phyloP scores from a whole-genome alignment of 2,113 vertebrate species.

The Zapornia atra region DNA sequence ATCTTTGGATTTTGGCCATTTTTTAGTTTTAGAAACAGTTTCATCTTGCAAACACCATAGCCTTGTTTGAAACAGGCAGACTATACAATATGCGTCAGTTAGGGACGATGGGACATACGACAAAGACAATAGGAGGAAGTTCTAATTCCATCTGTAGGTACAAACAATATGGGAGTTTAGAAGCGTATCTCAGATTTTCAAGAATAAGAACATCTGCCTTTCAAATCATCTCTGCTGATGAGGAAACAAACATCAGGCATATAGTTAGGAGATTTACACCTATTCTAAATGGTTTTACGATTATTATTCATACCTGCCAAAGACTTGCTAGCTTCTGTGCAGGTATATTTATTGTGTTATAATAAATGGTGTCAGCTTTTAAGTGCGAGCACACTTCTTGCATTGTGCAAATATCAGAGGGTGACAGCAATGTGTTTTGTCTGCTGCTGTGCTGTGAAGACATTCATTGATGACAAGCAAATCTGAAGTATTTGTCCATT shows the following conservation, averaged over 20 bases:
- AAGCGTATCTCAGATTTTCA: constrained; percentile 32
- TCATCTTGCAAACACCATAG: constrained; percentile 17
- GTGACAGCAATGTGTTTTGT: accelerated
- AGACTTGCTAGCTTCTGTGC: neutral
- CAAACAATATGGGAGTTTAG: constrained; percentile 72
- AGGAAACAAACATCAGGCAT: constrained; percentile 39
- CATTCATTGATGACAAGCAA: accelerated
- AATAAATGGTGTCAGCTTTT: neutral
- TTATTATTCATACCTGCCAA: neutral
- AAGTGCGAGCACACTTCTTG: neutral
- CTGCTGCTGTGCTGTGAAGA: neutral
- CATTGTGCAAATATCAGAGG: neutral
- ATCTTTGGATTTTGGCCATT: constrained; percentile 67
- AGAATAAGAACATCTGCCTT: constrained; percentile 75
- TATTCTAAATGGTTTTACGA: neutral
- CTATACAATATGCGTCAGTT: constrained; percentile 75
- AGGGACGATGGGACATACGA: constrained; percentile 61
- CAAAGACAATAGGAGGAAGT: constrained; percentile 82
- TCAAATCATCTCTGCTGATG: constrained; percentile 48
- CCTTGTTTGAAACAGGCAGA: constrained; percentile 51
- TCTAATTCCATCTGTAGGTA: constrained; percentile 78
- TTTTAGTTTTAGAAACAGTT: constrained; percentile 41
- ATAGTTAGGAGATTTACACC: constrained; percentile 39
- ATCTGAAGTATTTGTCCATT: neutral
- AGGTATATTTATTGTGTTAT: neutral